Percentiles rank a stretch among this genome's conserved stretches.
Evolutionary conservation across 2,888 invertebrate genomes (phyloP).

Genomic region (Dolichomitus sp.): DNA sequence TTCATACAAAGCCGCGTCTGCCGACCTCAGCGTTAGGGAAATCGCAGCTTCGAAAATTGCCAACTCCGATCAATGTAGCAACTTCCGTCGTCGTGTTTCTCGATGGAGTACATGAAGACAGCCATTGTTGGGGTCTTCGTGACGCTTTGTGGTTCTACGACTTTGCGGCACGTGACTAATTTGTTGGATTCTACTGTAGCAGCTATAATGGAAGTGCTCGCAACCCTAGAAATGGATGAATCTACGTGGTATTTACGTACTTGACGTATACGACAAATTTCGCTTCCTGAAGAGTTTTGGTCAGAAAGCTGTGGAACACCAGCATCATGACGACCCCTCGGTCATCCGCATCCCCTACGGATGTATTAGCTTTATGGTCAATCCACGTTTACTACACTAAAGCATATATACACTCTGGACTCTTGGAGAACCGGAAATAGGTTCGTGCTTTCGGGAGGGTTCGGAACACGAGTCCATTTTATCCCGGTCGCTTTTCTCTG

Average conservation of each 20-base stretch:
- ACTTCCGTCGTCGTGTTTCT: constrained; percentile 14
- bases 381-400: constrained; percentile 69
- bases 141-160: constrained; percentile 15
- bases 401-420: constrained; percentile 21
- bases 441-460: constrained; percentile 70
- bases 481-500: constrained; percentile 77
- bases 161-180: constrained; percentile 80
- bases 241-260: constrained; percentile 17
- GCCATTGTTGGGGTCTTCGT: background rate
- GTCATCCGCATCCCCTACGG: constrained; percentile 74
- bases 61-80: background rate
- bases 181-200: constrained; percentile 77
- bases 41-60: constrained; percentile 8
- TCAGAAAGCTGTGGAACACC: constrained; percentile 37
- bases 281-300: constrained; percentile 40
- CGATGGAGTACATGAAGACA: background rate
- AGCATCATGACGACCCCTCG: constrained; percentile 31
- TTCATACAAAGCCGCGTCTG: background rate
- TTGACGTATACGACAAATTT: constrained; percentile 46
- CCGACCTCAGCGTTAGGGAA: background rate
- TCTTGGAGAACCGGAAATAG: constrained; percentile 80
- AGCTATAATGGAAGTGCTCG: constrained; percentile 60
- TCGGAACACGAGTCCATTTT: constrained; percentile 73
- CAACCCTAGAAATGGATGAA: constrained; percentile 50
- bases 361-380: constrained; percentile 82